A percentile compares a stretch with the other conserved stretches of the same genome.
Conservation (phyloP, 2,113 vertebrate species). For the Heterochromis multidens region DNA sequence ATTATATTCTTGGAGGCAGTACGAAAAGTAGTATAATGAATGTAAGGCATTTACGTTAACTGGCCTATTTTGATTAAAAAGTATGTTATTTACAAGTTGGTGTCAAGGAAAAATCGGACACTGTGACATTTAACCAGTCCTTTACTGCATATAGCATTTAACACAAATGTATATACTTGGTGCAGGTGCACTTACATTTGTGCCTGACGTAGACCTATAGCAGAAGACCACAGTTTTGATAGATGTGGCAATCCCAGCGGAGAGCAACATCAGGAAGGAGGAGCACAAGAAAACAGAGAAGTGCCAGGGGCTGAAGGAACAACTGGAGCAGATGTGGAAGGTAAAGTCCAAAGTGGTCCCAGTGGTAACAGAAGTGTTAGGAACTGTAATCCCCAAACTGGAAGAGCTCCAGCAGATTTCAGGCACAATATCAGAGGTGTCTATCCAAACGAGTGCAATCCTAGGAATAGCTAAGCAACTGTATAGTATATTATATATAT, state of each 20-base stretch:
- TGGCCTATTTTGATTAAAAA: background rate
- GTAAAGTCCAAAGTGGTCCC: background rate
- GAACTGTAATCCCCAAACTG: background rate
- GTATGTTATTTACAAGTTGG: background rate
- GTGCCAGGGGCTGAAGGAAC: background rate
- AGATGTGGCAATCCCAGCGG: background rate
- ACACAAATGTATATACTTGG: too few relatives aligned
- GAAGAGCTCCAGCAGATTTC: background rate
- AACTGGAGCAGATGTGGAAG: background rate
- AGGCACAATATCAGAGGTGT: background rate
- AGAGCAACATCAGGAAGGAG: background rate
- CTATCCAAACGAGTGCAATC: background rate
- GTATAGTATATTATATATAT: too few relatives aligned
- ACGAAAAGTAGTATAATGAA: background rate
- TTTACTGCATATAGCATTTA: too few relatives aligned
- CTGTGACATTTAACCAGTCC: background rate
- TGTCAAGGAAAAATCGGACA: background rate
- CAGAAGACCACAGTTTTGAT: too few relatives aligned
- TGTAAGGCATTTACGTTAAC: background rate
- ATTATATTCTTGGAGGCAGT: background rate
- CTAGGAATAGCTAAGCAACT: too few relatives aligned
- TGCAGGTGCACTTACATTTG: too few relatives aligned
- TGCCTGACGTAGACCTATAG: too few relatives aligned
- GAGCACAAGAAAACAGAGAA: background rate
- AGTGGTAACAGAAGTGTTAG: background rate